Conservation (phyloP, 2,113 vertebrate genomes). For the Acrocephalus arundinaceus region DNA sequence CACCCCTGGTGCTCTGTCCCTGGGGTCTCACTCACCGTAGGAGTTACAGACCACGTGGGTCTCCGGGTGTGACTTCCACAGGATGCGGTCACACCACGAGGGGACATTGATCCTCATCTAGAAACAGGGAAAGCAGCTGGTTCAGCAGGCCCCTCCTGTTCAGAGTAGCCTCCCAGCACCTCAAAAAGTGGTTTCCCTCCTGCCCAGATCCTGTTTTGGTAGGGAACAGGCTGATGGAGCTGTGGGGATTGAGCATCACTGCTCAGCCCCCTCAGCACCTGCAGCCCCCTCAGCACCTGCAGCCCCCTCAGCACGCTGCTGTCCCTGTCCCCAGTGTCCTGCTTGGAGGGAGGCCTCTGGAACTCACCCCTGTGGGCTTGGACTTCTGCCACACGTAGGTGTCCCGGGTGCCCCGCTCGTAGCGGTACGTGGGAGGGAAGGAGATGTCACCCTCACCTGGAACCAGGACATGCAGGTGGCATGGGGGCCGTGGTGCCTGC, state of each 20-base stretch:
- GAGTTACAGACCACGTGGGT: constrained; percentile 81
- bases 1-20: neutral
- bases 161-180: neutral
- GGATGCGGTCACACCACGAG: constrained; percentile 87
- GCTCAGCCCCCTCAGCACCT: neutral
- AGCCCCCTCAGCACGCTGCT: too few relatives aligned
- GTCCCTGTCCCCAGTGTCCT: fast-evolving
- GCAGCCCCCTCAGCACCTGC: fast-evolving
- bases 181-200: neutral
- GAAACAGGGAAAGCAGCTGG: neutral
- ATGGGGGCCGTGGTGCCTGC: fast-evolving
- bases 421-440: constrained; percentile 89
- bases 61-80: constrained; percentile 87
- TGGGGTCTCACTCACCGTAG: constrained; percentile 73
- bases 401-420: constrained; percentile 85
- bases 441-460: constrained; percentile 86
- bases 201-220: neutral
- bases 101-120: constrained; percentile 85
- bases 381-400: constrained; percentile 88
- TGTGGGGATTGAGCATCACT: neutral
- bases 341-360: neutral
- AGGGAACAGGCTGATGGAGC: neutral
- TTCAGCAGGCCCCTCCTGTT: neutral
- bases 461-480: neutral
- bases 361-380: constrained; percentile 86